Percentiles rank a stretch among this genome's conserved stretches.
phyloP scores from a whole-genome alignment of 1,140 invertebrate genomes.

The Penaeus vannamei region DNA sequence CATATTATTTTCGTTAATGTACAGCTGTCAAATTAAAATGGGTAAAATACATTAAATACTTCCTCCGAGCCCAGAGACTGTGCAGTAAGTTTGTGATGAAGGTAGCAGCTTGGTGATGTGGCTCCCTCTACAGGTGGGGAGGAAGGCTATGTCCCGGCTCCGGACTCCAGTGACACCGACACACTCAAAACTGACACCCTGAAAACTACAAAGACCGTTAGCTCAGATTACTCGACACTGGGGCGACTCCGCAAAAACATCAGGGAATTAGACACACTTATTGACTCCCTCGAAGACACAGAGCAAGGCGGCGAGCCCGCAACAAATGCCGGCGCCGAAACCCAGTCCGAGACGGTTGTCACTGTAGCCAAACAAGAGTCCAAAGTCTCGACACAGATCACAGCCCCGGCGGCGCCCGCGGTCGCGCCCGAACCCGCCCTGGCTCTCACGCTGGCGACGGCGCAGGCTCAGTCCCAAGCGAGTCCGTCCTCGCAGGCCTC shows the following conservation, averaged over 20 bases:
- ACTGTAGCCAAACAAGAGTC: constrained; percentile 19
- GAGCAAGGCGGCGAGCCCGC: background rate
- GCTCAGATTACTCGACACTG: constrained; percentile 59
- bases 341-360: background rate
- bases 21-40: no score
- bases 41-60: no score
- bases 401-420: no score
- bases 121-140: constrained; percentile 46
- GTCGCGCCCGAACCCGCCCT: background rate
- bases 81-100: background rate
- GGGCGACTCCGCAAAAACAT: constrained; percentile 64
- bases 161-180: constrained; percentile 49
- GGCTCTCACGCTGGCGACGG: constrained; percentile 24
- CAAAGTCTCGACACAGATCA: background rate
- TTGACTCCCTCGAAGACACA: constrained; percentile 51
- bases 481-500: background rate
- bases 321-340: background rate
- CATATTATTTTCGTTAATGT: no score
- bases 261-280: constrained; percentile 61
- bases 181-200: constrained; percentile 47
- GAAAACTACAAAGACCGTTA: constrained; percentile 36
- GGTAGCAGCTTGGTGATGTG: constrained; percentile 11
- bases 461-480: background rate
- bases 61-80: background rate
- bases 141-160: constrained; percentile 41